A percentile compares a stretch with the other conserved stretches of the same genome.
Conservation (phyloP, 2,888 invertebrate species). For the Aleiodes leptofemur region DNA sequence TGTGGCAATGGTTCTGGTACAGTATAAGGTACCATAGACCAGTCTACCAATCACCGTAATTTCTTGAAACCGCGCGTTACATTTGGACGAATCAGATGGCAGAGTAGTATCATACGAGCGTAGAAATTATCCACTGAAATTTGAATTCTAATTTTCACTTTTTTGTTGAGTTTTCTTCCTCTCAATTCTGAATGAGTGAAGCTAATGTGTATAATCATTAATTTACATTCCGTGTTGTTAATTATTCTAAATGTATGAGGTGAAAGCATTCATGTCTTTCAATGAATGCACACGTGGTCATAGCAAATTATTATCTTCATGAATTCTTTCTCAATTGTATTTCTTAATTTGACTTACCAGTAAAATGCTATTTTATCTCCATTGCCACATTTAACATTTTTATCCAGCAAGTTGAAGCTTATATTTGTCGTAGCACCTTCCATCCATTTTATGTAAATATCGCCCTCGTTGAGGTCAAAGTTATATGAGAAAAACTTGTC, state of each 20-base stretch:
- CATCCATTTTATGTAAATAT: slow-evolving; percentile 95
- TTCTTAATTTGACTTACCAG: slow-evolving; percentile 83
- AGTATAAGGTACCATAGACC: not conserved
- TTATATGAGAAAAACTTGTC: slow-evolving; percentile 92
- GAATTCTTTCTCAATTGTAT: not conserved
- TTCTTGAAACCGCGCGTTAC: slow-evolving; percentile 42
- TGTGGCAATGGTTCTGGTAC: not conserved
- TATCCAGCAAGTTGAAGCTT: slow-evolving; percentile 95
- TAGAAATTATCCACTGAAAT: not conserved
- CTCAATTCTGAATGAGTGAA: slow-evolving; percentile 1
- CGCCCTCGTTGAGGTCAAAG: slow-evolving; percentile 92
- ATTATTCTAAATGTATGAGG: not conserved
- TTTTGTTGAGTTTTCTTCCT: too few relatives aligned
- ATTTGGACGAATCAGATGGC: slow-evolving; percentile 47
- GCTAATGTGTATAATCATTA: not conserved
- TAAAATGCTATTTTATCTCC: slow-evolving; percentile 95
- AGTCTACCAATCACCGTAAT: slow-evolving; percentile 22
- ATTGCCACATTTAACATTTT: slow-evolving; percentile 90
- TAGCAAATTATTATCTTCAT: too few relatives aligned
- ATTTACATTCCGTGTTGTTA: not conserved
- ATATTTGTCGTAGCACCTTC: slow-evolving; percentile 96
- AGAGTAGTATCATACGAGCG: slow-evolving; percentile 42
- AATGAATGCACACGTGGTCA: not conserved
- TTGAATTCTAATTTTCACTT: not conserved
- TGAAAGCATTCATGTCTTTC: not conserved